Evolutionary conservation across 2,113 vertebrate species (phyloP).

Genomic region (Aphyosemion australe): DNA sequence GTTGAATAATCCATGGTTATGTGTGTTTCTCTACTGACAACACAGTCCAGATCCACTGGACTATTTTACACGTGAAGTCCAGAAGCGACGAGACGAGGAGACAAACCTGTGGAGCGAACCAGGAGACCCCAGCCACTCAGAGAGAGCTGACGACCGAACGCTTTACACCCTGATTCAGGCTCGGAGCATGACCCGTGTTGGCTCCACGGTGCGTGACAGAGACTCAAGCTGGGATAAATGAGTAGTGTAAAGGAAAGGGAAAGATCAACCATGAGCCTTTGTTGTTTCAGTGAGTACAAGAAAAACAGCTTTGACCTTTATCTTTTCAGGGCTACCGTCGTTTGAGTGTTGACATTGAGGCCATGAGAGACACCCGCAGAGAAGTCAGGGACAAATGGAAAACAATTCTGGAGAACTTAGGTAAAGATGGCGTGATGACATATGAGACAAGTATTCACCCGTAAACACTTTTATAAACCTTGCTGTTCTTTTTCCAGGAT

Average conservation of each 20-base stretch:
- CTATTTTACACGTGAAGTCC: constrained; percentile 83
- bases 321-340: constrained; percentile 80
- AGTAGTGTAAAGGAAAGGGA: no score
- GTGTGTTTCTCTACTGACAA: constrained; percentile 11
- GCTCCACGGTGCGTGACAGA: constrained; percentile 74
- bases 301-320: background rate
- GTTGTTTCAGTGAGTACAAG: no score
- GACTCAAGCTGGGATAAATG: no score
- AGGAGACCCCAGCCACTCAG: constrained; percentile 81
- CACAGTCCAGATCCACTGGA: constrained; percentile 78
- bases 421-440: constrained; percentile 52
- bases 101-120: constrained; percentile 85
- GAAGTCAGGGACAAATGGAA: constrained; percentile 85
- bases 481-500: constrained; percentile 64
- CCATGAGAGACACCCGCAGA: constrained; percentile 81
- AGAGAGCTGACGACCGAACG: constrained; percentile 80
- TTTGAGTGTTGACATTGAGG: constrained; percentile 84
- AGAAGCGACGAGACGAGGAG: constrained; percentile 82
- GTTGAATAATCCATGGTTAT: no score
- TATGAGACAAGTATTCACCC: no score
- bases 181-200: constrained; percentile 77
- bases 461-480: background rate
- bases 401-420: constrained; percentile 81
- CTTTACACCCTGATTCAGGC: constrained; percentile 81
- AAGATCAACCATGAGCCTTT: no score